Evolutionary conservation across 2,797 vertebrate genomes (phyloP), one percentile per base, ranked within the genome.

Genomic region (Acanthurus tractus): DNA sequence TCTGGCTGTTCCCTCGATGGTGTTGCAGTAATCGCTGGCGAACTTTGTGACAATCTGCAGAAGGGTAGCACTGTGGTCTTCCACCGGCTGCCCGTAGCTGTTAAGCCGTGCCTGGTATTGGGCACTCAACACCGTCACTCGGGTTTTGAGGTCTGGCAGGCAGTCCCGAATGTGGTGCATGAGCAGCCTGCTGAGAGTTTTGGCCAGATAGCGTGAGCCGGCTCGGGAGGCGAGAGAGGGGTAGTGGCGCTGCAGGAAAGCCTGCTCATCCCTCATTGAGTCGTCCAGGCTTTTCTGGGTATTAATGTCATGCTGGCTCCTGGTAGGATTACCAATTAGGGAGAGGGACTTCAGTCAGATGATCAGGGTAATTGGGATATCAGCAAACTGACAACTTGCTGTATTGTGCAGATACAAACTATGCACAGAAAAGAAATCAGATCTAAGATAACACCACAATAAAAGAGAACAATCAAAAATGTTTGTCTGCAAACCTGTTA

Each of bases 1-100:
- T 29, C 92, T 91, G 34, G 92, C 95, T 1, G 96, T 96, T 81
- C 96, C 96, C 88, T 96, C 96, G 2, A 96, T 96, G 76, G 96
- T 96, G 94, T 91, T 94, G 90, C 96, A 96, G 86, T 96, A 96
- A 79, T 96, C 95, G 0, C 93, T 93, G 81, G 96, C 96, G 9
- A 96, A 96, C 87, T 96, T 96, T 78, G 96, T 96, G 89, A 96
- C 95, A 48, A 96, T 96, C 90, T 96, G 96, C 85, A 96, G 94
- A 87, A 96, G 82, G 12, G 95, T 96, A 86, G 96, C 94, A n/a
- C 94, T 96, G 82, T 96, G 95, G 88, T 96, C 96, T 68, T 96
- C 95, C 6, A 96, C 94, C 0, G 96, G 96, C 84, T 96, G 94
- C 8, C 96, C 96, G 0, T 95, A 96, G 90, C 95, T 77, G 64